These are phyloP conservation scores for Callocephalon fimbriatum DNA, from an alignment of 2,113 vertebrate species.

Conservation along the genomic window DNA sequence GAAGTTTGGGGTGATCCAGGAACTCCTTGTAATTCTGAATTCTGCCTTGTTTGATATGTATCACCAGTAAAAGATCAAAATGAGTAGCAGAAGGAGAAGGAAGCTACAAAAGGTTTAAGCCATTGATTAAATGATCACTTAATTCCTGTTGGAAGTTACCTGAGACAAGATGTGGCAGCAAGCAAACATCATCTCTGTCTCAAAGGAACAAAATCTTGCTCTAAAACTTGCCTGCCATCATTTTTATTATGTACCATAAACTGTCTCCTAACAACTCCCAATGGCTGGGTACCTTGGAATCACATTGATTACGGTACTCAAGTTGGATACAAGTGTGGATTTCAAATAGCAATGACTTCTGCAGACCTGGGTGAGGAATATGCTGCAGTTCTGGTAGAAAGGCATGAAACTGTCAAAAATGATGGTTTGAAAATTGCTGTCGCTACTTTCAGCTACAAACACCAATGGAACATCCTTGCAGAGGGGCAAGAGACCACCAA, in stretches of 20 bases:
- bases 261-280: background rate
- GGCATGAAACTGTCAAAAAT: background rate
- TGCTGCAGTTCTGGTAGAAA: background rate
- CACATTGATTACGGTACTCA: background rate
- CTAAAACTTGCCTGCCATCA: background rate
- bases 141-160: background rate
- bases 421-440: background rate
- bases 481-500: background rate
- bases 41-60: background rate
- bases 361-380: background rate
- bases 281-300: fast-evolving
- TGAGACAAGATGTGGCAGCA: background rate
- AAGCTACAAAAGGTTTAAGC: background rate
- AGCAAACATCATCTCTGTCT: background rate
- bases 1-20: background rate
- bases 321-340: background rate
- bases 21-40: background rate
- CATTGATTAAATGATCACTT: background rate
- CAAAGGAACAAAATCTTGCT: background rate
- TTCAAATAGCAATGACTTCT: background rate
- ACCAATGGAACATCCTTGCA: background rate
- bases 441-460: background rate
- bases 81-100: background rate
- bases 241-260: background rate
- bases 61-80: background rate